Evolutionary conservation across 2,797 vertebrate genomes (phyloP), one percentile per base, ranked within the genome.

Genomic region (Myripristis murdjan): DNA sequence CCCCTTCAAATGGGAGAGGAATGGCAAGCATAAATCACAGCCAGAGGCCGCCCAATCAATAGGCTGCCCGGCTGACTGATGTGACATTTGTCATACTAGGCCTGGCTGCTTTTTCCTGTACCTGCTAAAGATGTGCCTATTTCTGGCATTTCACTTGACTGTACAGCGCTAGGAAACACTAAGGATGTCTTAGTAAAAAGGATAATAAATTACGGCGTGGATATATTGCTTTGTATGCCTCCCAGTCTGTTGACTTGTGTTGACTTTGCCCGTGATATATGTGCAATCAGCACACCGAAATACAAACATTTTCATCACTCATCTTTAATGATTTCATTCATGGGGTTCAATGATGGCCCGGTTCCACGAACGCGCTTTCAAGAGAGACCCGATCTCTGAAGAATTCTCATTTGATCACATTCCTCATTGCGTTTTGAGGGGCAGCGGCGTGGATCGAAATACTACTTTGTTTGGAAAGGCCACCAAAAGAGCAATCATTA

Each of bases 1-100:
- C 81, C 87, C 87, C 88, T 91, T 92, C 88, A 91, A 84, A 91
- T 85, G 75, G 85, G 81, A 93, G 93, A 94, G 79, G 86, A 90
- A 94, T 92, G 82, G 87, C 73, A 16, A 64, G 61, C 85, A 89
- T 95, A 91, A 93, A 94, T 94, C 78, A 56, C 79, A 75, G 70
- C 77, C 67, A 77, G 73, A 83, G 81, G 87, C 86, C 62, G 41
- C 80, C 89, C 86, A 87, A 94, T 94, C 93, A 87, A 94, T 94
- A 91, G 59, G 73, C 80, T 79, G 80, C 83, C 78, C 68, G 67
- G 64, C 56, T 89, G 86, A 92, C 80, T 85, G 90, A 82, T 83
- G 41, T 76, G 71, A 75, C 82, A 87, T 94, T 92, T 81, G 81
- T 94, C 91, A 93, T 87, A 81, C 74, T 58, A 74, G 49, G 61